Base-by-base conservation (phyloP, 2,888 invertebrate species). In the Rhagium mordax region DNA sequence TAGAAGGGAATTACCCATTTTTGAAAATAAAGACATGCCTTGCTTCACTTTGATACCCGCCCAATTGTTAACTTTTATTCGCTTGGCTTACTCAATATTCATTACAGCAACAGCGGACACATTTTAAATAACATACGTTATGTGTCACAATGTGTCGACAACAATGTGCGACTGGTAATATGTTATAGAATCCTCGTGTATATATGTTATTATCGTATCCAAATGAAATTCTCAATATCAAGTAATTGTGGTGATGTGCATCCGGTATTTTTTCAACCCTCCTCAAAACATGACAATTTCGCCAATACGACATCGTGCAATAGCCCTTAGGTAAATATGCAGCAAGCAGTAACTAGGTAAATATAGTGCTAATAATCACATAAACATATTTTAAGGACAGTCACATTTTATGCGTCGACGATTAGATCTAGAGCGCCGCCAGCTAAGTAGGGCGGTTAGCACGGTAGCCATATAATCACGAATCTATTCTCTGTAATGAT, bases 401-500 rank as follows among this genome's bases (percentile, higher is more conserved):
- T 71, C 24, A 49, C 71, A 71, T 76, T 76, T 76, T 74, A 76
- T 74, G 71, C 71, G 68, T 71, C 74, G 72, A 41, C 64, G 74
- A 74, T 71, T 66, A 61, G 68, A 74, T 64, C 70, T 55, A 24
- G 13, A 68, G 49, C 67, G 77, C 77, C 77, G 69, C 69, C 60
- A 53, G 77, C 61, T 61, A 74, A 74, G 72, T 74, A 67, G 60
- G 69, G 55, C 73, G 75, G 70, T 76, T 76, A 78, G 67, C 74
- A 77, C 80, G 74, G 77, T 77, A 75, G 77, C 71, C 77, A 47
- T 62, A 53, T 70, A 74, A 75, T 73, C 71, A 71, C 18, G 60
- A 65, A 67, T 72, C 72, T 61, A 69, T 70, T 73, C 71, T 65
- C 29, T 51, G 29, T 77, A 77, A 77, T 77, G 74, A 77, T 75